phyloP scores from a whole-genome alignment of 92 coral and sea anemone genomes.

The Heteractis magnifica region DNA sequence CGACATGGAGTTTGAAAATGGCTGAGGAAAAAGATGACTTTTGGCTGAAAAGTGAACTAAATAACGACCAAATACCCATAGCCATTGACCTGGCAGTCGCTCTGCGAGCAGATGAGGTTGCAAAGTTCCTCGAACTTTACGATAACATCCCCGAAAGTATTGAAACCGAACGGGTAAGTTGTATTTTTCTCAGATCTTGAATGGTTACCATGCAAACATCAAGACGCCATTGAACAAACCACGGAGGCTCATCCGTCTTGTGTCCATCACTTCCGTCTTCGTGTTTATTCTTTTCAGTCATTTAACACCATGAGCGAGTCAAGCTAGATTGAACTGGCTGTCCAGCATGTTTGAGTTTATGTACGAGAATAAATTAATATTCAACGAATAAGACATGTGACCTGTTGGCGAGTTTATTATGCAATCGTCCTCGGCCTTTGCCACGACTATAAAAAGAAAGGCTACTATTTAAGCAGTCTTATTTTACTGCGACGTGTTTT shows the following conservation, averaged over 20 bases:
- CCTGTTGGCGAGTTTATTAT: conserved; percentile 26
- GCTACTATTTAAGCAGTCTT: background rate
- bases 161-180: conserved; percentile 68
- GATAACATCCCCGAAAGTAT: conserved; percentile 85
- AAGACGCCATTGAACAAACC: conserved; percentile 15
- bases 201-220: conserved; percentile 68
- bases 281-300: background rate
- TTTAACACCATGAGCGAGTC: background rate
- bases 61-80: conserved; percentile 59
- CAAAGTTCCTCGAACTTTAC: conserved; percentile 81
- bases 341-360: conserved; percentile 1
- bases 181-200: background rate
- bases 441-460: conserved; percentile 7
- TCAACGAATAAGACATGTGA: conserved; percentile 45
- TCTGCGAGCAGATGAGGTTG: conserved; percentile 84
- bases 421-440: conserved; percentile 32
- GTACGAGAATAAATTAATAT: conserved; percentile 28
- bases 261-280: background rate
- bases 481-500: background rate
- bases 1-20: conserved; percentile 61
- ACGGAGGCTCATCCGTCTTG: background rate
- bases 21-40: conserved; percentile 49
- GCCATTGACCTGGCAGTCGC: conserved; percentile 82
- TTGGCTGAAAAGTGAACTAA: conserved; percentile 30
- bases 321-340: conserved; percentile 25